Percentiles rank a stretch among this genome's conserved stretches.
These are phyloP conservation scores for Rhinella marina DNA, from an alignment of 2,797 vertebrate genomes.

Conservation along the genomic window DNA sequence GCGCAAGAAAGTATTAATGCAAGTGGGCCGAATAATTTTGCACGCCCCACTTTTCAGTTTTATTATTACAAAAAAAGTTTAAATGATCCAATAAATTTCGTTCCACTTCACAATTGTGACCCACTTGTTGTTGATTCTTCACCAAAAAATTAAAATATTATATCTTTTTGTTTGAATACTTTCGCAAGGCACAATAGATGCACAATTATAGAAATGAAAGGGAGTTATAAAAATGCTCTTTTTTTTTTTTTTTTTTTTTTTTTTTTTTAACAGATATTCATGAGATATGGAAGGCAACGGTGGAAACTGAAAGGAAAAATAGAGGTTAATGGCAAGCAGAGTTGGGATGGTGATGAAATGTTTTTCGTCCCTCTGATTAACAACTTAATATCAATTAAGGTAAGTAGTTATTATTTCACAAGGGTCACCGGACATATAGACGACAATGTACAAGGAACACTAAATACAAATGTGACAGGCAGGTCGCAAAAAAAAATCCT, in stretches of 20 bases:
- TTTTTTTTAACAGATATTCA: conserved; percentile 86
- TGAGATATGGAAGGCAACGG: conserved; percentile 94
- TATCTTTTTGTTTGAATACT: too few relatives aligned
- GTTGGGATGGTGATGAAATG: conserved; percentile 96
- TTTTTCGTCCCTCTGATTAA: conserved; percentile 92
- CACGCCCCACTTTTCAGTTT: too few relatives aligned
- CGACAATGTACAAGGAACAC: too few relatives aligned
- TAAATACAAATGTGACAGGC: background rate
- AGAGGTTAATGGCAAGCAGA: conserved; percentile 94
- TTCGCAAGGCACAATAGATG: too few relatives aligned
- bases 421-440: background rate
- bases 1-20: too few relatives aligned
- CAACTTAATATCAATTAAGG: conserved; percentile 97
- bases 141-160: too few relatives aligned
- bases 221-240: background rate
- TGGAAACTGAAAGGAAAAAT: conserved; percentile 98
- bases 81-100: too few relatives aligned
- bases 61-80: too few relatives aligned
- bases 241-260: conserved; percentile 27
- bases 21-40: too few relatives aligned
- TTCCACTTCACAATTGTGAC: too few relatives aligned
- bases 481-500: background rate
- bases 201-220: background rate
- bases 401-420: conserved; percentile 62
- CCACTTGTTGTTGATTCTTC: too few relatives aligned